phyloP scores from a whole-genome alignment of 2,113 vertebrate genomes.

The Sphyrna mokarran region DNA sequence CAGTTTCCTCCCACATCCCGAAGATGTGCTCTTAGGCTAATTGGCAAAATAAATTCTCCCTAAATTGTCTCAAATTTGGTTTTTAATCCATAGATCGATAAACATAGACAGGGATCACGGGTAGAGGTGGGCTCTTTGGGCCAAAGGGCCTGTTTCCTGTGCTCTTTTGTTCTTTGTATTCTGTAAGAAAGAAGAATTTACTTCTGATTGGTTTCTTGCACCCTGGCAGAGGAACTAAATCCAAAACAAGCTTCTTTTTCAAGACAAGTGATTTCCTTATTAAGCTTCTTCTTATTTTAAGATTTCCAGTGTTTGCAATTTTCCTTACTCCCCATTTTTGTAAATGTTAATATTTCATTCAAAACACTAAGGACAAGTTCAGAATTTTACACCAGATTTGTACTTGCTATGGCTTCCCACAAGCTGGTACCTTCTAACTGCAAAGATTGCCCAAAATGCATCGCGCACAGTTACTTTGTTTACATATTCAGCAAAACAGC shows the following conservation, averaged over 20 bases:
- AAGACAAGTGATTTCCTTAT: background rate
- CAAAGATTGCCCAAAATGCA: background rate
- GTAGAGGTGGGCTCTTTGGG: no score
- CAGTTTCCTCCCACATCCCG: no score
- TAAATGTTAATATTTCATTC: no score
- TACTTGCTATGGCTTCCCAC: background rate
- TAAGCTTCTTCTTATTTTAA: background rate
- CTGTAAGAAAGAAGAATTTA: background rate
- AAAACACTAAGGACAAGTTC: background rate
- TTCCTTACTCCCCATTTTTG: background rate
- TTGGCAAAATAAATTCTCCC: no score
- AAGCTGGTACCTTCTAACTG: background rate
- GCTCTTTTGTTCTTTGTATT: no score
- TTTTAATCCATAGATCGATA: no score
- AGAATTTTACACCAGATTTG: background rate
- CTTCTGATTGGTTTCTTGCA: background rate
- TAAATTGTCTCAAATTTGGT: no score
- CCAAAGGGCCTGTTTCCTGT: no score
- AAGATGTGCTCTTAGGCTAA: no score
- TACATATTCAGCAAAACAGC: background rate
- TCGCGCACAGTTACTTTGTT: background rate
- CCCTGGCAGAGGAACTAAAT: background rate
- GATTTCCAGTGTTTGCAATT: background rate
- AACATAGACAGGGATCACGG: no score
- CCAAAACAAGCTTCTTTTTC: background rate